Percentiles rank a stretch among this genome's conserved stretches.
phyloP scores from a whole-genome alignment of 30 jellyfish, hydroid and myxozoan species.

The Pseudorhiza aurosa region DNA sequence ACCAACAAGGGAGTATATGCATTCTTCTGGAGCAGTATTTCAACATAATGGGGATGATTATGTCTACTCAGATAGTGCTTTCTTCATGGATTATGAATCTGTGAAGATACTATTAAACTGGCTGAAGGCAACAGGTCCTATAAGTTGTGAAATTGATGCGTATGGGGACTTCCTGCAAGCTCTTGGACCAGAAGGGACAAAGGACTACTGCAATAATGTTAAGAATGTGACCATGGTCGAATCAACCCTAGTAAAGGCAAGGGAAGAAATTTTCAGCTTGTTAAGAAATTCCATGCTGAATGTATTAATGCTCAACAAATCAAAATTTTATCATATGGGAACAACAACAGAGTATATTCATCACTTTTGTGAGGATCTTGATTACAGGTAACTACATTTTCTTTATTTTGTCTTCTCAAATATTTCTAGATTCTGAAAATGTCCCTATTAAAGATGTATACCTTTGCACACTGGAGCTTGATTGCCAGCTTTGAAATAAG shows the following conservation, averaged over 20 bases:
- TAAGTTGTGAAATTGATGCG: slow-evolving; percentile 93
- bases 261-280: slow-evolving; percentile 67
- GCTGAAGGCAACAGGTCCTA: slow-evolving; percentile 38
- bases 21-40: slow-evolving; percentile 86
- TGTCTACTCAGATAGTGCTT: slow-evolving; percentile 93
- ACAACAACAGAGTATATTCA: slow-evolving; percentile 87
- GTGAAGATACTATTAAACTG: slow-evolving; percentile 68
- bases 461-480: too few species aligned
- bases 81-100: slow-evolving; percentile 67
- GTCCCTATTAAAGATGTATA: too few species aligned
- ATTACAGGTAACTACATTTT: slow-evolving; percentile 57
- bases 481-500: too few species aligned
- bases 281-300: slow-evolving; percentile 55
- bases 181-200: slow-evolving; percentile 90
- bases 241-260: slow-evolving; percentile 65
- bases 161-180: slow-evolving; percentile 96
- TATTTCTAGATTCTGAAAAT: too few species aligned
- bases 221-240: slow-evolving; percentile 77
- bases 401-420: background rate
- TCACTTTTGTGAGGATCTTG: slow-evolving; percentile 71
- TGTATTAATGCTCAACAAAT: slow-evolving; percentile 76
- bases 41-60: slow-evolving; percentile 72
- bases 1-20: slow-evolving; percentile 91
- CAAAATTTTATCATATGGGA: slow-evolving; percentile 95
- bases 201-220: slow-evolving; percentile 80